phyloP scores from a whole-genome alignment of 1,140 invertebrate species.

The Neodiprion pinetum region DNA sequence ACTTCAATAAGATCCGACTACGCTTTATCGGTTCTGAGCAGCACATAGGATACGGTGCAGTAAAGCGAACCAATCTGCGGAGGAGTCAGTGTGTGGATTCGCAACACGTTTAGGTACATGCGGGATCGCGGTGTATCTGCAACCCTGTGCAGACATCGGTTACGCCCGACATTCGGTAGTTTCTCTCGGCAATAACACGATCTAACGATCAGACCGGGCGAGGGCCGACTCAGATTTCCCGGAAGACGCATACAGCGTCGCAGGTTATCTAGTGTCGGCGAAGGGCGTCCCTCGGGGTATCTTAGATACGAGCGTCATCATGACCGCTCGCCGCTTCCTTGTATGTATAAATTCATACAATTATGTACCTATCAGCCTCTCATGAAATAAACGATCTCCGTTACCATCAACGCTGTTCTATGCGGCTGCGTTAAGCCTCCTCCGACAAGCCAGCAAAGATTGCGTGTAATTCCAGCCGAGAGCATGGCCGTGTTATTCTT shows the following conservation, averaged over 20 bases:
- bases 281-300: slow-evolving; percentile 1
- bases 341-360: slow-evolving; percentile 6
- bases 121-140: neutral
- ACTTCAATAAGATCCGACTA: neutral
- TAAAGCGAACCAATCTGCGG: neutral
- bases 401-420: neutral
- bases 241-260: neutral
- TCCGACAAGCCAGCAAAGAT: neutral
- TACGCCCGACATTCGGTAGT: slow-evolving; percentile 1
- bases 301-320: slow-evolving; percentile 2
- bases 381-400: slow-evolving; percentile 4
- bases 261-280: neutral
- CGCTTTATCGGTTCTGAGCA: neutral
- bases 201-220: neutral
- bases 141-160: neutral
- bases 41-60: neutral
- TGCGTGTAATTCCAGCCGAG: neutral
- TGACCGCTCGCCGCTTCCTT: neutral
- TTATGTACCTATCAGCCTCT: slow-evolving; percentile 4
- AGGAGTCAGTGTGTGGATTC: neutral
- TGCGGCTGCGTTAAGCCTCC: neutral
- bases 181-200: slow-evolving; percentile 1
- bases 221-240: slow-evolving; percentile 3
- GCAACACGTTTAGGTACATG: neutral
- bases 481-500: neutral